These are phyloP conservation scores for Chrysotoxum bicinctum DNA, from an alignment of 2,888 invertebrate genomes.

Conservation along the genomic window DNA sequence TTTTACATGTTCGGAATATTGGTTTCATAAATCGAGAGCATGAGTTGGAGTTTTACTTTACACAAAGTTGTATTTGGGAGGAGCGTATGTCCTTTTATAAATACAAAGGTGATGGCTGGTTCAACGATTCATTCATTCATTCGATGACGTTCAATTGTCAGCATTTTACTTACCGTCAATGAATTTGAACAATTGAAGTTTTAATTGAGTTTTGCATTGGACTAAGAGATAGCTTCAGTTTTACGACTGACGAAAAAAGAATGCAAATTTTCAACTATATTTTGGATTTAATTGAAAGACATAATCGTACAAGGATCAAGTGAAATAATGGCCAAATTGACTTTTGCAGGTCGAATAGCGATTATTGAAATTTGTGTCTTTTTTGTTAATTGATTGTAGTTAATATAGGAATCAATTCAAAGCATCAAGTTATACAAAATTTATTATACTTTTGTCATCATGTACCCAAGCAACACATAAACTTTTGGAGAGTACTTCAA, in stretches of 20 bases:
- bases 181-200: slow-evolving; percentile 74
- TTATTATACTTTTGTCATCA: no score
- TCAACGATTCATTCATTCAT: slow-evolving; percentile 46
- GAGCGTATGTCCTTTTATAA: background rate
- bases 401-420: no score
- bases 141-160: slow-evolving; percentile 58
- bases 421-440: no score
- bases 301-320: slow-evolving; percentile 19
- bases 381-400: background rate
- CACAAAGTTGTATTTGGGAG: background rate
- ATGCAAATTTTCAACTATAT: slow-evolving; percentile 37
- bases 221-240: slow-evolving; percentile 47
- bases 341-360: background rate
- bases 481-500: no score
- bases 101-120: slow-evolving; percentile 29
- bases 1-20: slow-evolving; percentile 53
- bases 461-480: no score
- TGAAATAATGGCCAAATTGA: background rate
- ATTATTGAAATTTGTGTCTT: background rate
- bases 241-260: background rate
- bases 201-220: slow-evolving; percentile 73
- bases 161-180: slow-evolving; percentile 73
- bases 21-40: slow-evolving; percentile 52
- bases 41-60: slow-evolving; percentile 54
- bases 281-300: slow-evolving; percentile 64